These are phyloP conservation scores for Sabatieria punctata DNA, from an alignment of 2,888 invertebrate genomes.

Conservation along the genomic window DNA sequence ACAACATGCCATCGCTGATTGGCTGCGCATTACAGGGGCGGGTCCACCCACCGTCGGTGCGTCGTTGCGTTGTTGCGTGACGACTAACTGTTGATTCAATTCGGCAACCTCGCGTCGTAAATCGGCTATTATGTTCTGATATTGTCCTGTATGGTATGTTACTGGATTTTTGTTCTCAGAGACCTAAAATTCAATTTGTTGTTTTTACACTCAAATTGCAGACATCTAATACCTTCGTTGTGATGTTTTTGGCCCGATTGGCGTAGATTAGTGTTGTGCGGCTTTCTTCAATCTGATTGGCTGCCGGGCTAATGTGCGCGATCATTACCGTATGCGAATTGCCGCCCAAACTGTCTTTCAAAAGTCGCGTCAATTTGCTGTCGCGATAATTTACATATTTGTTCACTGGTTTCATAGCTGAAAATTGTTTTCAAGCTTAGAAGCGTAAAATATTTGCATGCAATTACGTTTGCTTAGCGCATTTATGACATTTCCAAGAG, in stretches of 20 bases:
- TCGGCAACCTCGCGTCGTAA: constrained; percentile 58
- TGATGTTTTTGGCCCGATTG: constrained; percentile 76
- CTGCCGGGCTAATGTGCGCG: constrained; percentile 43
- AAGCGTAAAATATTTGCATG: neutral
- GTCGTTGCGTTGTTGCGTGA: too few species aligned
- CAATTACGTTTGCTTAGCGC: constrained; percentile 49
- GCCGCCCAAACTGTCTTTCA: constrained; percentile 41
- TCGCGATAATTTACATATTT: constrained; percentile 54
- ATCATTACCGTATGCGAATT: constrained; percentile 7
- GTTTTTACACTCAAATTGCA: neutral
- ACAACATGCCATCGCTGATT: too few species aligned
- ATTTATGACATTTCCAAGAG: constrained; percentile 87
- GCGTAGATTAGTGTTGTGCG: constrained; percentile 84
- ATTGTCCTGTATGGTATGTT: constrained; percentile 62
- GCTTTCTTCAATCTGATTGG: constrained; percentile 66
- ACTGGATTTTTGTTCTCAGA: constrained; percentile 49
- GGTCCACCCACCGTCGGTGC: too few species aligned
- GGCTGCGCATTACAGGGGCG: too few species aligned
- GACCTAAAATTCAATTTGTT: too few species aligned
- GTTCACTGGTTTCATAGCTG: neutral
- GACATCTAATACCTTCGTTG: constrained; percentile 51
- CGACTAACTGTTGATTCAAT: constrained; percentile 55
- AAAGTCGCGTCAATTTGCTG: constrained; percentile 73
- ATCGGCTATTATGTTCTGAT: constrained; percentile 60
- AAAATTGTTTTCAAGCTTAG: neutral